phyloP scores from a whole-genome alignment of 92 coral and sea anemone species.

The Virgularia gustaviana region DNA sequence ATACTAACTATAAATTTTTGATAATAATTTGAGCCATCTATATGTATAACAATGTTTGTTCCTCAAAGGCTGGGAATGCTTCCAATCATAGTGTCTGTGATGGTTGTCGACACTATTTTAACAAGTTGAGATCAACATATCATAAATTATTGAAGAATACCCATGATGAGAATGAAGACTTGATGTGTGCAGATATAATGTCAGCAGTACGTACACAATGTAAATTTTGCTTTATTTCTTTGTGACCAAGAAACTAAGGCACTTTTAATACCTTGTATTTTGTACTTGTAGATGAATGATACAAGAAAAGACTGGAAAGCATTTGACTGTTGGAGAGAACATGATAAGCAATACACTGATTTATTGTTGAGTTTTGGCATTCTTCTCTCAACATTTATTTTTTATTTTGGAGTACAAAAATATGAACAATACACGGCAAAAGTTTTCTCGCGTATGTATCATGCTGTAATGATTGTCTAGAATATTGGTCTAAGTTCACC shows the following conservation, averaged over 20 bases:
- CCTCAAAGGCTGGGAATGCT: no score
- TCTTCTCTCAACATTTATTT: slow-evolving; percentile 11
- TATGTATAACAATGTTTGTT: no score
- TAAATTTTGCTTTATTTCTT: background rate
- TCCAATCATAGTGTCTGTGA: no score
- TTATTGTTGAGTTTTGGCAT: background rate
- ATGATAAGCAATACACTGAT: background rate
- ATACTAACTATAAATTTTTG: no score
- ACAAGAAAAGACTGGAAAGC: slow-evolving; percentile 27
- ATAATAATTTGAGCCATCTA: no score
- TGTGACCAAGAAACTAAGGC: background rate
- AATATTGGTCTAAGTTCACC: background rate
- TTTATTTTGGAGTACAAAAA: slow-evolving; percentile 17
- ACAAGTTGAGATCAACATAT: background rate
- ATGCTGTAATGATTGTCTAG: background rate
- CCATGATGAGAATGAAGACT: background rate
- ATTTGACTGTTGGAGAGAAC: background rate
- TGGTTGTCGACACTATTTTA: background rate
- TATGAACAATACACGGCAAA: slow-evolving; percentile 27
- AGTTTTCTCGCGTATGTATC: slow-evolving; percentile 18
- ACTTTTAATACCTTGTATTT: background rate
- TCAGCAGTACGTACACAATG: slow-evolving; percentile 18
- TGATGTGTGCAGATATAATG: slow-evolving; percentile 32
- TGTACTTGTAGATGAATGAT: slow-evolving; percentile 23
- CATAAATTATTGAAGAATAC: background rate